Percentiles rank a stretch among this genome's conserved stretches.
These are phyloP conservation scores for Callinectes sapidus DNA, from an alignment of 2,888 invertebrate species.

Conservation along the genomic window DNA sequence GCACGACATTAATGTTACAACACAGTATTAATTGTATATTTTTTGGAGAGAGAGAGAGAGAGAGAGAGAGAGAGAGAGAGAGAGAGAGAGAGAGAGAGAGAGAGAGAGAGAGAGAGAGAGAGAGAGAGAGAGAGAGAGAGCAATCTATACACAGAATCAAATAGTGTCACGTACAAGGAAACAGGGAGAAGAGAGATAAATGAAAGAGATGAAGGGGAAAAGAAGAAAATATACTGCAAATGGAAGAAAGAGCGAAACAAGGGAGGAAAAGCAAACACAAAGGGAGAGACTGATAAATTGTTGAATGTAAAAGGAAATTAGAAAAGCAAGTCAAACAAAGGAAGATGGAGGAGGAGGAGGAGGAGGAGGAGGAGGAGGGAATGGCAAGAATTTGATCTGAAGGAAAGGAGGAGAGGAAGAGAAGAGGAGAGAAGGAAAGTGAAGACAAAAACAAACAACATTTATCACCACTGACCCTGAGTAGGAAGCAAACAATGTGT, in stretches of 20 bases:
- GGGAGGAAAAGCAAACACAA: background rate
- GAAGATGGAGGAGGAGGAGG: background rate
- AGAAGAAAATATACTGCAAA: background rate
- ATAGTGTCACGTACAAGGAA: background rate
- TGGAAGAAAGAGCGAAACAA: background rate
- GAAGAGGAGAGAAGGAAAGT: background rate
- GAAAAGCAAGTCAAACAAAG: background rate
- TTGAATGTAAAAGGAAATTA: constrained; percentile 11
- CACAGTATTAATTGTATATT: background rate
- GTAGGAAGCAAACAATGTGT: background rate
- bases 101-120: background rate
- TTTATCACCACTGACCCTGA: background rate
- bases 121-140: background rate
- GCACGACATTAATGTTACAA: background rate
- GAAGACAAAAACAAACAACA: constrained; percentile 20
- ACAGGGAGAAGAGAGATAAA: background rate
- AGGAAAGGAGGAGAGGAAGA: background rate
- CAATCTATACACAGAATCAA: background rate
- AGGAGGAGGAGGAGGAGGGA: background rate
- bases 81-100: constrained; percentile 1
- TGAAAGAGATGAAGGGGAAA: background rate
- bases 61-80: constrained; percentile 20
- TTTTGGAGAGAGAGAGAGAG: background rate
- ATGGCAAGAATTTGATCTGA: background rate
- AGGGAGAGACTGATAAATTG: background rate